These are phyloP conservation scores for Hapalemur alaotrensis DNA, from an alignment of 2,797 vertebrate species.

Conservation along the genomic window DNA sequence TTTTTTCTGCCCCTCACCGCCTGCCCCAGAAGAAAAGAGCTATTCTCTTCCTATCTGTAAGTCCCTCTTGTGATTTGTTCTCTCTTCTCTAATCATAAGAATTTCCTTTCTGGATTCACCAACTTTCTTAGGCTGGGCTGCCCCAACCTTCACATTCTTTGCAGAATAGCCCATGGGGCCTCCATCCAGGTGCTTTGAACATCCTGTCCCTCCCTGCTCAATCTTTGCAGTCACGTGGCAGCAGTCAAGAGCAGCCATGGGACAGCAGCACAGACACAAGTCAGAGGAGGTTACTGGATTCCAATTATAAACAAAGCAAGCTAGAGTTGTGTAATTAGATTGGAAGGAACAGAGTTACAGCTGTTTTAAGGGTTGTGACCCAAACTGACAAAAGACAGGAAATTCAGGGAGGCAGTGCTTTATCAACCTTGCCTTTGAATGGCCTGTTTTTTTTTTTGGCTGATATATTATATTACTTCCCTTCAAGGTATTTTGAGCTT, in stretches of 20 bases:
- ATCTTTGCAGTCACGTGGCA: not conserved
- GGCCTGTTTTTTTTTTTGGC: not conserved
- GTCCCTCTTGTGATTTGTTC: not conserved
- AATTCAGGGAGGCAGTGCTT: slow-evolving; percentile 20
- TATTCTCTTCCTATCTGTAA: not conserved
- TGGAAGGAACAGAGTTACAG: slow-evolving; percentile 39
- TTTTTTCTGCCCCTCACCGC: not conserved
- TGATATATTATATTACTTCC: slow-evolving; percentile 36
- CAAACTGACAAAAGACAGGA: slow-evolving; percentile 46
- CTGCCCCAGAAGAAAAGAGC: not conserved
- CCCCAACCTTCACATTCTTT: not conserved
- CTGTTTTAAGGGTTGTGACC: slow-evolving; percentile 60
- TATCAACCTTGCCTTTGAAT: slow-evolving; percentile 39
- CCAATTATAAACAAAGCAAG: slow-evolving; percentile 68
- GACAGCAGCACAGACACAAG: not conserved
- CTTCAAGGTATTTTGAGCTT: slow-evolving; percentile 67
- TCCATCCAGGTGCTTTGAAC: not conserved
- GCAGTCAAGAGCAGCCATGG: not conserved
- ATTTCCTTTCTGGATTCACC: not conserved
- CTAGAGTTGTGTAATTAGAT: slow-evolving; percentile 28
- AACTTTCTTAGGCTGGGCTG: not conserved
- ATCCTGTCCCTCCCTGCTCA: not conserved
- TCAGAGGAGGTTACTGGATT: slow-evolving; percentile 50
- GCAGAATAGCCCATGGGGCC: not conserved
- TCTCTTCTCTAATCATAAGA: not conserved